These are phyloP conservation scores for Piprites chloris DNA, from an alignment of 2,113 vertebrate genomes.

Conservation along the genomic window DNA sequence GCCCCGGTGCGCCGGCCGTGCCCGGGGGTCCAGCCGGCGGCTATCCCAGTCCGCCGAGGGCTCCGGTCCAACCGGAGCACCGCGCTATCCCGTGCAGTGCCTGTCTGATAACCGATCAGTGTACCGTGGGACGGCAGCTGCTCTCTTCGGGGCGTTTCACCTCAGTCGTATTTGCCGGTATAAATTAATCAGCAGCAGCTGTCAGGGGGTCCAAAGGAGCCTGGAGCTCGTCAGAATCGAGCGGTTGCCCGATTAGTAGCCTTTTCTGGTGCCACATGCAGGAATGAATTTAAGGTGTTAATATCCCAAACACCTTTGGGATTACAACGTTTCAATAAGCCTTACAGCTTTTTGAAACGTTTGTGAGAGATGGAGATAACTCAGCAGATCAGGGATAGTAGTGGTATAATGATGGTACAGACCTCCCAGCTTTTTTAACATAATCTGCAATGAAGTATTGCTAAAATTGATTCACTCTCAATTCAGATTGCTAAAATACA, in stretches of 20 bases:
- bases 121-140: too few relatives aligned
- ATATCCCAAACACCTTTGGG: not conserved
- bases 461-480: not conserved
- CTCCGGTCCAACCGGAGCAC: accelerated
- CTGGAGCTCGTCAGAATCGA: not conserved
- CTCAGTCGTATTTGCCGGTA: not conserved
- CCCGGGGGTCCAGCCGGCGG: accelerated
- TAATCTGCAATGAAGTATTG: not conserved
- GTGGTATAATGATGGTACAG: not conserved
- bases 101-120: accelerated
- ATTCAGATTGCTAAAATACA: not conserved
- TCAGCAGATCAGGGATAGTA: too few relatives aligned
- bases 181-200: too few relatives aligned
- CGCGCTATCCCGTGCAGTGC: accelerated
- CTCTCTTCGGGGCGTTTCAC: too few relatives aligned
- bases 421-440: not conserved
- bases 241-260: too few relatives aligned
- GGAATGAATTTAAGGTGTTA: not conserved
- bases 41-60: accelerated
- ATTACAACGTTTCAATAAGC: not conserved
- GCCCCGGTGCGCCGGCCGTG: too few relatives aligned
- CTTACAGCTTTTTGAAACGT: not conserved
- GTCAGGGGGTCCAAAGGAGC: too few relatives aligned
- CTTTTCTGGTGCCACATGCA: too few relatives aligned
- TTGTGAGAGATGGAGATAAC: not conserved